phyloP scores from a whole-genome alignment of 2,113 vertebrate species.

The Thalassarche chlororhynchos region DNA sequence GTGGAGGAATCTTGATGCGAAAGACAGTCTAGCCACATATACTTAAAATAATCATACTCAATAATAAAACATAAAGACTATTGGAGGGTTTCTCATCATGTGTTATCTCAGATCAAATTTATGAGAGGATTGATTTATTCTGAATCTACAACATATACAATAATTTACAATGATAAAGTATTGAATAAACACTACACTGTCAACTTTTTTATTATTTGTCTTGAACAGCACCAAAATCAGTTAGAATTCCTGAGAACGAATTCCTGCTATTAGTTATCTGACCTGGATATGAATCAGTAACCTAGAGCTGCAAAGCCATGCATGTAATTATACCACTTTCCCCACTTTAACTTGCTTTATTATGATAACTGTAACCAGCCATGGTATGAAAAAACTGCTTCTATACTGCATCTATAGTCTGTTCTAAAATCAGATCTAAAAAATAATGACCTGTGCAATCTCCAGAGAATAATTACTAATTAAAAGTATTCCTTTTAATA shows the following conservation, averaged over 20 bases:
- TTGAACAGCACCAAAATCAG: background rate
- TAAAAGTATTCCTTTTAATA: background rate
- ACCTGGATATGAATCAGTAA: constrained; percentile 25
- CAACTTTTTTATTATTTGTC: background rate
- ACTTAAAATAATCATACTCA: background rate
- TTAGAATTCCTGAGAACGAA: background rate
- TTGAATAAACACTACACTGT: background rate
- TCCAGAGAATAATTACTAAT: background rate
- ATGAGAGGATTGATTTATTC: background rate
- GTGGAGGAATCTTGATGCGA: background rate
- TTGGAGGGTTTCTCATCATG: background rate
- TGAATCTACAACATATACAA: background rate
- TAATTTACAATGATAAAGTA: background rate
- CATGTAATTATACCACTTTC: background rate
- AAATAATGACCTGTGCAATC: background rate
- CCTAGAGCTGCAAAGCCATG: constrained; percentile 15
- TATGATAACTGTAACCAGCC: background rate
- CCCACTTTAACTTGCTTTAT: background rate
- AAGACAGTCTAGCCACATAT: background rate
- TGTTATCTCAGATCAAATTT: background rate
- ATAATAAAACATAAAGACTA: background rate
- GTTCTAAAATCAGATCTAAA: background rate
- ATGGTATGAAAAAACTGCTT: background rate
- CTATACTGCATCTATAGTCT: background rate
- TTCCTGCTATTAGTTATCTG: background rate